Base-by-base conservation (phyloP, 2,888 invertebrate species). In the Sesamia inferens region DNA sequence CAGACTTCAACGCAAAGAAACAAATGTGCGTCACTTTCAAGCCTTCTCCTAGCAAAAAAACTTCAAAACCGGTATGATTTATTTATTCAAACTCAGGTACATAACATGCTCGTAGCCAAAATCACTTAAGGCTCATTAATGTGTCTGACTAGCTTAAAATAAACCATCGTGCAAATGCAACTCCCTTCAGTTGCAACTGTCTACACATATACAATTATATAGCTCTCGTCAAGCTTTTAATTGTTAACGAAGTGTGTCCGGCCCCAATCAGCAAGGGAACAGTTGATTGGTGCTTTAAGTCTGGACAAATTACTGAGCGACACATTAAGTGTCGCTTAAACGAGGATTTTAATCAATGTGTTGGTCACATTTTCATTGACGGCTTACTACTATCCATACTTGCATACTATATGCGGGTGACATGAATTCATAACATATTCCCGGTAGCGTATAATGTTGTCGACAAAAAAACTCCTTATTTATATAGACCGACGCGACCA, bases 201-300 rank as follows among this genome's bases (percentile, higher is more conserved):
- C 10, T 57, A 59, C 19, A 44, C 62, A 6, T 39, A 7, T 39
- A 64, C 73, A 68, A 69, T 69, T 57, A 73, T 42, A 70, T 42
- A 24, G 57, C 24, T 42, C 66, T 55, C 54, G 74, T 79, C 67
- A 78, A 79, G 64, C 68, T 66, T 81, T 81, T 82, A 74, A 81
- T 83, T 81, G 70, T 70, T 81, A 79, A 79, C 68, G 68, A 31
- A 70, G 68, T 62, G 65, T 62, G 64, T 82, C 54, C 69, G 64
- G 69, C 44, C 64, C 70, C 83, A 81, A 81, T 81, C 81, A 81
- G 65, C 74, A 74, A 68, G 58, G 74, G 74, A 66, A 62, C 79
- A 70, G 68, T 71, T 81, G 79, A 81, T 83, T 81, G 83, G 51
- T 16, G 83, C 68, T 82, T 82, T 59, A 82, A 74, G 68, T 79